Percentiles rank a stretch among this genome's conserved stretches.
These are phyloP conservation scores for Nematostella vectensis DNA, from an alignment of 92 coral and sea anemone genomes.

Conservation along the genomic window DNA sequence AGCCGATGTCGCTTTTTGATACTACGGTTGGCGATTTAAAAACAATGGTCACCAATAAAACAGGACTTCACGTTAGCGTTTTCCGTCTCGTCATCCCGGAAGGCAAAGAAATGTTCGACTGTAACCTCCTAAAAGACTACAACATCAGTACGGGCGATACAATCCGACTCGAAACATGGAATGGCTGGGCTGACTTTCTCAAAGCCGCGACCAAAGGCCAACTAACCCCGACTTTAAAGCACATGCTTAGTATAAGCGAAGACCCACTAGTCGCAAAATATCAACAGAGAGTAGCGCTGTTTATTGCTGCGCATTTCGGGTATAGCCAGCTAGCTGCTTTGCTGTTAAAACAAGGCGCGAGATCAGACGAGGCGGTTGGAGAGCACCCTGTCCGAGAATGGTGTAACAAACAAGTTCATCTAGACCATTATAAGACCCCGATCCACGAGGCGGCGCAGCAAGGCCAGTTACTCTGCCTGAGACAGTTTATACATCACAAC, in stretches of 20 bases:
- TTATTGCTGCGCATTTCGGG: conserved; percentile 88
- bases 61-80: conserved; percentile 90
- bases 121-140: conserved; percentile 76
- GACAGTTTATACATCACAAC: conserved; percentile 77
- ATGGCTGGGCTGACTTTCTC: conserved; percentile 71
- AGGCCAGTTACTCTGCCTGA: conserved; percentile 65
- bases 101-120: conserved; percentile 82
- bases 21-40: conserved; percentile 62
- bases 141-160: conserved; percentile 65
- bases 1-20: conserved; percentile 70
- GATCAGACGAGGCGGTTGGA: conserved; percentile 87
- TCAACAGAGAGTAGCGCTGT: conserved; percentile 76
- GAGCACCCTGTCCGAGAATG: conserved; percentile 92
- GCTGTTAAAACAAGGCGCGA: conserved; percentile 80
- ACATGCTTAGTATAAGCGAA: conserved; percentile 56
- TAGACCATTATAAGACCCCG: conserved; percentile 75
- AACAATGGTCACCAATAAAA: conserved; percentile 64
- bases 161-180: conserved; percentile 84
- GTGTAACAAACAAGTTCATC: conserved; percentile 69
- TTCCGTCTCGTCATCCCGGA: conserved; percentile 60
- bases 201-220: conserved; percentile 78
- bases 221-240: conserved; percentile 70
- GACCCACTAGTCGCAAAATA: conserved; percentile 77
- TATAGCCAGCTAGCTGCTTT: conserved; percentile 84
- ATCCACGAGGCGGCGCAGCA: conserved; percentile 90